Conservation (phyloP, 2,797 vertebrate species). For the Austrolebias charrua region DNA sequence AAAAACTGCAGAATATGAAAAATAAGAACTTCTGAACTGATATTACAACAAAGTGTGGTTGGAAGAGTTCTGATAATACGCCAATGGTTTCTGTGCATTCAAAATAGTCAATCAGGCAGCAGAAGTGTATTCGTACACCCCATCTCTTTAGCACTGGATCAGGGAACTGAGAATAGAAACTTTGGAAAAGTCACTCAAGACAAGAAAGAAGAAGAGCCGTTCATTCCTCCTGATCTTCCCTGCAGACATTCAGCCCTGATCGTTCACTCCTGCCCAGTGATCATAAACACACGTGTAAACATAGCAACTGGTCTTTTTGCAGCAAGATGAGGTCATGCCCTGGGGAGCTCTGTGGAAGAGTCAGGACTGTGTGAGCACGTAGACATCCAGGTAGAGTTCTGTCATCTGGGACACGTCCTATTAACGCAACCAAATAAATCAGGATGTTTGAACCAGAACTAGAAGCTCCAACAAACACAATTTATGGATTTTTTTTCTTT, state of each 20-base stretch:
- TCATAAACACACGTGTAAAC: conserved; percentile 63
- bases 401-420: conserved; percentile 16
- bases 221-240: conserved; percentile 48
- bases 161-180: conserved; percentile 19
- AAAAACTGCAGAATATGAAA: too few species aligned
- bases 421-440: neutral
- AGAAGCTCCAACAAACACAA: too few species aligned
- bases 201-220: conserved; percentile 46
- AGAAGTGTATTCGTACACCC: conserved; percentile 19
- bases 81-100: too few species aligned
- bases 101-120: conserved; percentile 6
- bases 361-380: conserved; percentile 12
- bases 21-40: too few species aligned
- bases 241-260: conserved; percentile 56
- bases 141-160: conserved; percentile 37
- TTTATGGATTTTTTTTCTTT: too few species aligned
- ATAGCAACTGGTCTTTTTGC: conserved; percentile 59
- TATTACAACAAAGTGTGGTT: too few species aligned
- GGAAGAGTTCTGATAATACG: too few species aligned
- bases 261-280: conserved; percentile 54
- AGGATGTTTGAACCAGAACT: too few species aligned
- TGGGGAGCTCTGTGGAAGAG: conserved; percentile 28
- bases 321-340: conserved; percentile 39
- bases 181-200: conserved; percentile 43
- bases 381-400: conserved; percentile 16